Conservation (phyloP, 2,113 vertebrate genomes). For the Parus major region DNA sequence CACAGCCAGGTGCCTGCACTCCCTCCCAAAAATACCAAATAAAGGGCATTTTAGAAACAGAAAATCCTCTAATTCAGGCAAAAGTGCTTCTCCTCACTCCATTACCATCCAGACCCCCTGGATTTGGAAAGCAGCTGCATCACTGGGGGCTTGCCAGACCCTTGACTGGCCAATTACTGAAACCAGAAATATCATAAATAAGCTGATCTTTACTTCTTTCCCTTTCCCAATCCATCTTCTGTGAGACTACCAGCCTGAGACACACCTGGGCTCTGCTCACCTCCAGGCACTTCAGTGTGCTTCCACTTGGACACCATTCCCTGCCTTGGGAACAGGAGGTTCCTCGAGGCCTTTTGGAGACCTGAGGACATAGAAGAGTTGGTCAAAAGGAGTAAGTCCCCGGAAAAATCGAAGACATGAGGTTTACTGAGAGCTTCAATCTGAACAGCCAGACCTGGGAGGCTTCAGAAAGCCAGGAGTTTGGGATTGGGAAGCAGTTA, state of each 20-base stretch:
- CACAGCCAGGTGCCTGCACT: background rate
- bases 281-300: background rate
- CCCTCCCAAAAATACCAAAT: background rate
- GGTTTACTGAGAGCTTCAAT: background rate
- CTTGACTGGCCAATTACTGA: background rate
- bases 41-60: background rate
- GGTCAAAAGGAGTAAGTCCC: background rate
- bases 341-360: background rate
- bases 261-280: background rate
- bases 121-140: background rate
- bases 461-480: background rate
- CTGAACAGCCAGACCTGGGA: background rate
- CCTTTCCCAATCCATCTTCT: background rate
- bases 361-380: background rate
- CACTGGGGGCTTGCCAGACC: background rate
- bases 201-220: rapidly evolving
- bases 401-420: background rate
- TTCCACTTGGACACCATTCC: background rate
- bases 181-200: background rate
- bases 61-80: background rate
- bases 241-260: background rate
- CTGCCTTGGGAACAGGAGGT: background rate
- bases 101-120: background rate
- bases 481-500: background rate
- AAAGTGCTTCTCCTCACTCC: background rate